A percentile compares a stretch with the other conserved stretches of the same genome.
phyloP scores from a whole-genome alignment of 2,113 vertebrate species.

The Halichoeres trimaculatus region DNA sequence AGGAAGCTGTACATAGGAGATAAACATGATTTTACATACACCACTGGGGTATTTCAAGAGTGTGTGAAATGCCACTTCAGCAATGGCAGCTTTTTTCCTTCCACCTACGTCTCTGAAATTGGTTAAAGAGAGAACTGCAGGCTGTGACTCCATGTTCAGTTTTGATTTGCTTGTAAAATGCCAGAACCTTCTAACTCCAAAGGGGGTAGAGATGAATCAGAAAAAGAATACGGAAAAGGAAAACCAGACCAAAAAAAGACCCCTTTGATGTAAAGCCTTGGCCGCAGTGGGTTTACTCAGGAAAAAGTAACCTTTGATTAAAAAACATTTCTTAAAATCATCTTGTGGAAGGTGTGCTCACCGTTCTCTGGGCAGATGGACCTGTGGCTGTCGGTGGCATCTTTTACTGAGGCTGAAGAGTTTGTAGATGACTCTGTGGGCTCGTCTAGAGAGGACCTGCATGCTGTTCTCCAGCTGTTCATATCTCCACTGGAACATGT shows the following conservation, averaged over 20 bases:
- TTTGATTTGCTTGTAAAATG: background rate
- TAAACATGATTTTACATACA: constrained; percentile 6
- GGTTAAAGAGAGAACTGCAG: background rate
- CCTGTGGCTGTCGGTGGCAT: constrained; percentile 92
- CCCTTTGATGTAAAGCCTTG: background rate
- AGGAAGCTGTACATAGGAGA: constrained; percentile 4
- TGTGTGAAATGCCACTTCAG: constrained; percentile 15
- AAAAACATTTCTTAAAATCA: background rate
- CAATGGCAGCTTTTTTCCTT: constrained; percentile 27
- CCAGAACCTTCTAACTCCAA: background rate
- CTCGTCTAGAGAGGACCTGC: constrained; percentile 89
- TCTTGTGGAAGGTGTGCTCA: constrained; percentile 69
- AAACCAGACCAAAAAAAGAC: background rate
- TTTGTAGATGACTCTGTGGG: constrained; percentile 93
- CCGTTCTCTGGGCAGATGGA: constrained; percentile 91
- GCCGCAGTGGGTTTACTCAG: background rate
- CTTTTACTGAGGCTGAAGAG: constrained; percentile 97
- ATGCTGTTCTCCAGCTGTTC: constrained; percentile 93
- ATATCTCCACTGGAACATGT: constrained; percentile 91
- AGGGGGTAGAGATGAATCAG: background rate
- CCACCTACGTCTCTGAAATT: constrained; percentile 14
- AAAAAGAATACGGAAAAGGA: background rate
- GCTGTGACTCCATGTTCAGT: background rate
- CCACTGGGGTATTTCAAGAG: background rate
- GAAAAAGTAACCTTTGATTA: background rate